Base-by-base conservation (phyloP, 2,888 invertebrate species). In the Ormyrus labotus region DNA sequence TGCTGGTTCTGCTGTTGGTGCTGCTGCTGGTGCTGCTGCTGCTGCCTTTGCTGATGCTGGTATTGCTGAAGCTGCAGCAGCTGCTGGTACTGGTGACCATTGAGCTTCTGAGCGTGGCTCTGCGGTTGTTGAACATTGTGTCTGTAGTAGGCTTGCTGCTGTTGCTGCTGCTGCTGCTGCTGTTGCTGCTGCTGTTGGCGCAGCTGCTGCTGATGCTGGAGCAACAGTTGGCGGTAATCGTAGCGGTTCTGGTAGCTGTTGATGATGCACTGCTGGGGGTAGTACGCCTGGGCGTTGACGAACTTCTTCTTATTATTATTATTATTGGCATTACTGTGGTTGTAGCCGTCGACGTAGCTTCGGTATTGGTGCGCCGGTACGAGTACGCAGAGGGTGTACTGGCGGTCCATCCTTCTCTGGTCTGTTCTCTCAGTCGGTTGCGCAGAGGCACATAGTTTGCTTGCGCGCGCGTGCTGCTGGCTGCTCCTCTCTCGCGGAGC, bases 321-420 rank as follows among this genome's bases (percentile, higher is more conserved):
- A 73, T 50, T 81, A 78, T 6, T 79, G 76, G 7, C 85, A 85
- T 13, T 85, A 84, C 48, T 83, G 67, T 85, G 84, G 81, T 89
- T 86, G 84, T 89, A 89, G 84, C 84, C 86, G 84, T 90, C 88
- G 73, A 89, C 85, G 85, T 90, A 90, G 76, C 85, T 88, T 84
- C 89, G 89, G 84, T 90, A 90, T 85, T 90, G 90, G 83, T 90
- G 89, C 84, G 90, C 90, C 86, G 90, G 90, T 87, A 90, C 90
- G 84, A 90, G 90, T 87, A 90, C 89, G 85, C 90, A 90, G 83
- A 90, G 87, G 79, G 90, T 89, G 86, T 90, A 90, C 89, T 90
- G 90, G 85, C 90, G 90, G 88, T 90, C 90, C 90, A 90, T 90
- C 86, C 77, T 69, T 34, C 64, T 57, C 13, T 6, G 53, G 45